These are phyloP conservation scores for Coenonympha glycerion DNA, from an alignment of 2,888 invertebrate genomes.

Conservation along the genomic window DNA sequence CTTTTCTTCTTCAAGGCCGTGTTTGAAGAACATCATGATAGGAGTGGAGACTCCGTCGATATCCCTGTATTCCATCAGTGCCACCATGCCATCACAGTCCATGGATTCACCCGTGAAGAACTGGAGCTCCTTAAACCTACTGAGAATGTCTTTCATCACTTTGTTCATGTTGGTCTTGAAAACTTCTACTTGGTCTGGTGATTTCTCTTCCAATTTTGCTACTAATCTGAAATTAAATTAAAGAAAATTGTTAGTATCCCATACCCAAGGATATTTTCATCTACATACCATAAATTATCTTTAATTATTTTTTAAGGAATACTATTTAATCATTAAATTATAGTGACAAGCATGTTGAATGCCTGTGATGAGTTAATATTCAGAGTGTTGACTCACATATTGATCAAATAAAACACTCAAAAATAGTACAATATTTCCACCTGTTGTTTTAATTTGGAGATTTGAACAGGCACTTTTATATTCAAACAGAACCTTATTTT, in stretches of 20 bases:
- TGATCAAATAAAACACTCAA: too few species aligned
- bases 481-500: too few species aligned
- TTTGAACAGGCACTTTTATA: too few species aligned
- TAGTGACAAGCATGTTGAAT: too few species aligned
- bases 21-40: slow-evolving; percentile 96
- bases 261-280: not conserved
- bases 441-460: too few species aligned
- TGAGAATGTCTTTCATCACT: slow-evolving; percentile 92
- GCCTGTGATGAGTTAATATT: too few species aligned
- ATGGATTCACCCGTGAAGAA: slow-evolving; percentile 95
- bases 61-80: slow-evolving; percentile 94
- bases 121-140: slow-evolving; percentile 93
- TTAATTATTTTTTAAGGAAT: too few species aligned
- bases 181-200: slow-evolving; percentile 89
- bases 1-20: slow-evolving; percentile 96
- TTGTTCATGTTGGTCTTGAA: slow-evolving; percentile 95
- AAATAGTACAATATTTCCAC: too few species aligned
- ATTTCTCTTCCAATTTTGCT: slow-evolving; percentile 84
- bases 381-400: too few species aligned
- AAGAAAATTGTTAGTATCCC: slow-evolving; percentile 10
- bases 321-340: too few species aligned
- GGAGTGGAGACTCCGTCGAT: slow-evolving; percentile 88
- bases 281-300: not conserved
- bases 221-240: slow-evolving; percentile 78
- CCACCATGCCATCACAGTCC: slow-evolving; percentile 96